Conservation (phyloP, 2,113 vertebrate genomes). For the Notothenia coriiceps region DNA sequence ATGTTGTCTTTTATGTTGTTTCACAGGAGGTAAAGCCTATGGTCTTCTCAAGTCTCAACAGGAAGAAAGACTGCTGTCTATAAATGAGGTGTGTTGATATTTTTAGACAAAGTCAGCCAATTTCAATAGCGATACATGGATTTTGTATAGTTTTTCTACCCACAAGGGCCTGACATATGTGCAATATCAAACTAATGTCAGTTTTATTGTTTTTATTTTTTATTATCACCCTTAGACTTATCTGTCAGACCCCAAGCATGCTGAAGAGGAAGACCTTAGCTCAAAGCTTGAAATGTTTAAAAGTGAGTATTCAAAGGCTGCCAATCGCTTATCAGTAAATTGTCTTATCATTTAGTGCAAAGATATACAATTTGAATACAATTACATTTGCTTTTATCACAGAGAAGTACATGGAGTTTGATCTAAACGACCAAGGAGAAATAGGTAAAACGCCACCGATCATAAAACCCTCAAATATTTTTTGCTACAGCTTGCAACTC, state of each 20-base stretch:
- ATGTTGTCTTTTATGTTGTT: background rate
- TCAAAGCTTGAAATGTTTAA: slow-evolving; percentile 87
- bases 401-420: slow-evolving; percentile 91
- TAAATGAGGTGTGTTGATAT: slow-evolving; percentile 74
- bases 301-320: slow-evolving; percentile 69
- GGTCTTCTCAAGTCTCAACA: slow-evolving; percentile 85
- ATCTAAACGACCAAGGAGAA: slow-evolving; percentile 88
- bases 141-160: background rate
- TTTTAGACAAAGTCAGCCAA: background rate
- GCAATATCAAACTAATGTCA: background rate
- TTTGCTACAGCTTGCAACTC: background rate
- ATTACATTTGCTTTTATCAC: slow-evolving; percentile 55
- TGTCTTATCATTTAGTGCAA: background rate
- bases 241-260: slow-evolving; percentile 85
- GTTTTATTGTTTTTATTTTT: background rate
- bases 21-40: slow-evolving; percentile 86
- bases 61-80: slow-evolving; percentile 80
- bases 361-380: background rate
- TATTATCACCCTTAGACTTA: slow-evolving; percentile 76
- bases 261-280: slow-evolving; percentile 83
- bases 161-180: background rate
- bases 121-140: background rate
- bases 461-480: background rate
- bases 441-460: slow-evolving; percentile 80
- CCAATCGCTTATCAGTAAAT: background rate